Evolutionary conservation across 53 echinoderm and acorn worm genomes (phyloP), one percentile per base, ranked within the genome.

Genomic region (Pentamera pediparva): DNA sequence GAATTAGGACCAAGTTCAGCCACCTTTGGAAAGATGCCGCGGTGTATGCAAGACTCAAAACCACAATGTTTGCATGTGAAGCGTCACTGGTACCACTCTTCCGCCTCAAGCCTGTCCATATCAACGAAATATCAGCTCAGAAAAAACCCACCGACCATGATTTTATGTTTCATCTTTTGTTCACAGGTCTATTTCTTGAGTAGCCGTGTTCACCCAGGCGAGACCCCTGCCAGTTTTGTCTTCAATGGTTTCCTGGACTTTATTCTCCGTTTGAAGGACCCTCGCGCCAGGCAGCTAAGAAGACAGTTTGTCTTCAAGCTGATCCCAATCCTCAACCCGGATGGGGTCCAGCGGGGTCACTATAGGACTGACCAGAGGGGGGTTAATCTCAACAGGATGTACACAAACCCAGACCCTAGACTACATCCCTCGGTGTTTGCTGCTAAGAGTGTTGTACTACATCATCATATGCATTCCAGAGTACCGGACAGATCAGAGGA

Each of bases 171-270:
- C n/a, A n/a, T n/a, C n/a, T n/a, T n/a, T n/a, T n/a, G n/a, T n/a
- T n/a, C 75, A 0, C 49, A 95, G 95, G 95, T 95, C 1, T 95
- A 82, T 47, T 76, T 95, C 59, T 76, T 95, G 56, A 90, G 84
- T 19, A 95, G 95, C 32, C 75, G 95, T 35, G 95, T 95, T 37
- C 95, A 95, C 27, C 95, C 95, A 1, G 95, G 95, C 6, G 95
- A 95, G 50, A 91, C 95, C 1, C 95, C 95, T 19, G 87, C 95
- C 32, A 95, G 95, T 67, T 91, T 88, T 35, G 95, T 95, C 71
- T 95, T 95, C 83, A 95, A 95, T 52, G 95, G 95, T 3, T 95
- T 95, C 78, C 58, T 95, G 11, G 95, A 95, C 33, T 95, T 95
- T 37, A 95, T 95, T 56, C 85, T 95, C 19, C 95, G 95, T 38